These are phyloP conservation scores for Anarhynchus alexandrinus DNA, from an alignment of 2,113 vertebrate species.

Conservation along the genomic window DNA sequence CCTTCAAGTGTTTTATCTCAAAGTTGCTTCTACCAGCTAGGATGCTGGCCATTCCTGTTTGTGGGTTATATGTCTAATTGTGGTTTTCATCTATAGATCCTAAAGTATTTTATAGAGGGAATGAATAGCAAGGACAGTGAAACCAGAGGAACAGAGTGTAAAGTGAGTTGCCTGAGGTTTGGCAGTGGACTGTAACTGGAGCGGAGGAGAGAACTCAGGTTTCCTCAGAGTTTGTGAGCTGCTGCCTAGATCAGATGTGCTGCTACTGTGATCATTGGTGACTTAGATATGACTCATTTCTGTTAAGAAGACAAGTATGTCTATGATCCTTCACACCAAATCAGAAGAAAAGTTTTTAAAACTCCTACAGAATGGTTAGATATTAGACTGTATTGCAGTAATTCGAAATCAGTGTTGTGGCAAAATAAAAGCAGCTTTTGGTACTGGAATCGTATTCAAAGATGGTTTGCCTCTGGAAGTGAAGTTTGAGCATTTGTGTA, in stretches of 20 bases:
- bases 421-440: background rate
- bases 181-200: background rate
- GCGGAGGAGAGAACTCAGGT: background rate
- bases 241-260: background rate
- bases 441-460: background rate
- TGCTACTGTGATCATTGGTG: background rate
- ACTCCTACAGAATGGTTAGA: background rate
- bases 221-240: background rate
- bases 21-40: background rate
- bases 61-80: background rate
- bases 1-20: background rate
- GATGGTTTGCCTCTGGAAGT: background rate
- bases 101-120: background rate
- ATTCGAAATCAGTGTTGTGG: background rate
- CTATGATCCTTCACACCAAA: background rate
- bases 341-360: background rate
- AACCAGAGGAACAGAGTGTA: background rate
- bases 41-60: background rate
- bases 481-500: background rate
- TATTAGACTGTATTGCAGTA: background rate
- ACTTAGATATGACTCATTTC: background rate
- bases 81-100: background rate
- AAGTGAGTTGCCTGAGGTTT: background rate
- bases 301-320: background rate
- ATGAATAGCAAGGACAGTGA: background rate